These are phyloP conservation scores for Burhinus bistriatus DNA, from an alignment of 2,113 vertebrate species.

Conservation along the genomic window DNA sequence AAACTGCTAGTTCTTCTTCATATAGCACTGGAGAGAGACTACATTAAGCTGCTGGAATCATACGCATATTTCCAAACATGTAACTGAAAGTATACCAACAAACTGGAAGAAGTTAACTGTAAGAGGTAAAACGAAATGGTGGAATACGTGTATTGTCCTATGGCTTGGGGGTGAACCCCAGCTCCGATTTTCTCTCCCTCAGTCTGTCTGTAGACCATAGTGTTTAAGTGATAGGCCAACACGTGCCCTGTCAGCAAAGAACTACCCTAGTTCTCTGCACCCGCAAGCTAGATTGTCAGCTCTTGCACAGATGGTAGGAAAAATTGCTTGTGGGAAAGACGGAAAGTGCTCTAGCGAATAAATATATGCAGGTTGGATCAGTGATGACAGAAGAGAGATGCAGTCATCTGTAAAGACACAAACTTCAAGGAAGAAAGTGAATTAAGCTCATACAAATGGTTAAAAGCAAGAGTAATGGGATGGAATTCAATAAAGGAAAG, in stretches of 20 bases:
- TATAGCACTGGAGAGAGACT: neutral
- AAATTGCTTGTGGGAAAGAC: neutral
- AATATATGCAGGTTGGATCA: neutral
- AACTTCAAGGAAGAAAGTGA: neutral
- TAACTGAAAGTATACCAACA: neutral
- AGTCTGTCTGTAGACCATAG: neutral
- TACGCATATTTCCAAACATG: neutral
- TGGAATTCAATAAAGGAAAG: slow-evolving; percentile 1
- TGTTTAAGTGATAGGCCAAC: neutral
- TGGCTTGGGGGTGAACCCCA: neutral
- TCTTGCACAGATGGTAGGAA: neutral
- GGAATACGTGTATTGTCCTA: neutral
- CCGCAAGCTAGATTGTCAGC: neutral
- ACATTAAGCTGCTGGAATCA: neutral
- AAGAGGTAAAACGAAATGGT: neutral
- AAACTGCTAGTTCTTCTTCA: neutral
- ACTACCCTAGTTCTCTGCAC: neutral
- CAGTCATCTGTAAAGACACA: neutral
- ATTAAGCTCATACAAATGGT: neutral
- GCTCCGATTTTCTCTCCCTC: neutral
- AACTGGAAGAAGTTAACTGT: neutral
- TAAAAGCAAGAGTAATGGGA: neutral
- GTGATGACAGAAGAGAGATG: neutral
- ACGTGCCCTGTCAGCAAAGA: neutral
- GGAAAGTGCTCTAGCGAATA: neutral